phyloP scores from a whole-genome alignment of 2,888 invertebrate genomes.

The Mechanitis messenoides region DNA sequence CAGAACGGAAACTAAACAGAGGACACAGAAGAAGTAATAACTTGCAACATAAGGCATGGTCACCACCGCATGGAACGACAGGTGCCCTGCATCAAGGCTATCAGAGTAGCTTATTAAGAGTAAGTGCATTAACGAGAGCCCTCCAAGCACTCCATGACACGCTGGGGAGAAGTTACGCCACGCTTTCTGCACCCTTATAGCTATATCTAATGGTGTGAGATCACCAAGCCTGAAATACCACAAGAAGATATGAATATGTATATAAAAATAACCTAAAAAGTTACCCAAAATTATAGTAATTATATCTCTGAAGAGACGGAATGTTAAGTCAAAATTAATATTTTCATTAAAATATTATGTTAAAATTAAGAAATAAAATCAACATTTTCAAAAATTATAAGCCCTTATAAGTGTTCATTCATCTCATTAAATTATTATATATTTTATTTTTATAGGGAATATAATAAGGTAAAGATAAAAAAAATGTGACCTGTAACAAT shows the following conservation, averaged over 20 bases:
- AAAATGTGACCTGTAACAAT: background rate
- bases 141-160: constrained; percentile 78
- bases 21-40: constrained; percentile 76
- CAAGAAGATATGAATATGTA: constrained; percentile 7
- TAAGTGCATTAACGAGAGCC: constrained; percentile 76
- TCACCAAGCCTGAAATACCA: constrained; percentile 54
- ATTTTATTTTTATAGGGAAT: too few species aligned
- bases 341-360: too few species aligned
- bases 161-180: constrained; percentile 72
- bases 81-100: constrained; percentile 61
- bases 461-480: background rate
- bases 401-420: too few species aligned
- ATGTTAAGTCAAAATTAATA: too few species aligned
- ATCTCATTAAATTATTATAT: too few species aligned
- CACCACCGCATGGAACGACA: constrained; percentile 67
- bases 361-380: too few species aligned
- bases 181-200: constrained; percentile 66
- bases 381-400: too few species aligned
- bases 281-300: too few species aligned
- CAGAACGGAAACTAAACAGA: constrained; percentile 77
- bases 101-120: constrained; percentile 75
- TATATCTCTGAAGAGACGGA: too few species aligned
- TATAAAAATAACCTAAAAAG: background rate
- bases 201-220: constrained; percentile 72
- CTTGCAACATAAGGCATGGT: constrained; percentile 73